Evolutionary conservation across 2,797 vertebrate species (phyloP).

Genomic region (Acanthurus tractus): DNA sequence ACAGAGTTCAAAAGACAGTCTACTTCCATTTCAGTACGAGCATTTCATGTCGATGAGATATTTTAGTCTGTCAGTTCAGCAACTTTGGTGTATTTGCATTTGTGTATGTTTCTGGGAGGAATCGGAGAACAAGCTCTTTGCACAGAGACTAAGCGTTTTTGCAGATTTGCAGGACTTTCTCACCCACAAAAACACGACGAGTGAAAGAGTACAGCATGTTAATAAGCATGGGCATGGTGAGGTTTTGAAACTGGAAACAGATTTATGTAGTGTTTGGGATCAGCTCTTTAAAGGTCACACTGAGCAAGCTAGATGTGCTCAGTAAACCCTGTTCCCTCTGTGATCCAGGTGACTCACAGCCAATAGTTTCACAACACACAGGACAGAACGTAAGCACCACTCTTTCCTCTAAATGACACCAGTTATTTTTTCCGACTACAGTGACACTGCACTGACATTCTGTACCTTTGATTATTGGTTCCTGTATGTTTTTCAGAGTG

Average conservation of each 20-base stretch:
- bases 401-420: conserved; percentile 50
- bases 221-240: conserved; percentile 53
- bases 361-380: conserved; percentile 44
- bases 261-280: conserved; percentile 65
- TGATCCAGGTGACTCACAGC: conserved; percentile 59
- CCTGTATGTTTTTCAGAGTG: conserved; percentile 50
- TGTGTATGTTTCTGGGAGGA: conserved; percentile 52
- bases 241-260: conserved; percentile 72
- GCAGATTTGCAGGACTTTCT: conserved; percentile 54
- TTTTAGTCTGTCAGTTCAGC: conserved; percentile 49
- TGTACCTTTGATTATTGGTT: conserved; percentile 62
- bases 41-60: conserved; percentile 39
- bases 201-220: conserved; percentile 57
- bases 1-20: too few relatives aligned
- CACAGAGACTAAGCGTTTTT: conserved; percentile 36
- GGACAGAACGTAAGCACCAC: conserved; percentile 25
- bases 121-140: conserved; percentile 13
- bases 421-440: conserved; percentile 51
- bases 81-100: conserved; percentile 42
- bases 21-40: conserved; percentile 15
- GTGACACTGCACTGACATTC: conserved; percentile 58
- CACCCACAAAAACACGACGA: conserved; percentile 60
- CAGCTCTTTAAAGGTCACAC: conserved; percentile 68
- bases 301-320: conserved; percentile 38
- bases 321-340: conserved; percentile 41